A percentile compares a stretch with the other conserved stretches of the same genome.
Evolutionary conservation across 2,888 invertebrate genomes (phyloP).

Genomic region (Trichopoda pennipes): DNA sequence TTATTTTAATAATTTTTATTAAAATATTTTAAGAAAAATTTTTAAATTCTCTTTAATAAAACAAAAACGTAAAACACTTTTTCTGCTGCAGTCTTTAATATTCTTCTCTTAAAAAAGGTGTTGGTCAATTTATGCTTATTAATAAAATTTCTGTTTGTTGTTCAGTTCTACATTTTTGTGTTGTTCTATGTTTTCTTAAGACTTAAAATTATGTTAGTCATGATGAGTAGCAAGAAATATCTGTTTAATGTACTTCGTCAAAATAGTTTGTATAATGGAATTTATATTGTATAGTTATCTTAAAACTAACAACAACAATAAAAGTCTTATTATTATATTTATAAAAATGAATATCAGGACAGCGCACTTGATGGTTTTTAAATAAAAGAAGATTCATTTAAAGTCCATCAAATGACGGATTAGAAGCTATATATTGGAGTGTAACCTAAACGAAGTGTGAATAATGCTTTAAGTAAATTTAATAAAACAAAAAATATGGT

Average conservation of each 20-base stretch:
- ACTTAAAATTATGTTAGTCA: constrained; percentile 34
- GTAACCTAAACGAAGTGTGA: background rate
- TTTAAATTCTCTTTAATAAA: background rate
- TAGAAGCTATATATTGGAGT: constrained; percentile 36
- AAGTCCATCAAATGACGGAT: constrained; percentile 56
- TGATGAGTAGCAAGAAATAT: constrained; percentile 32
- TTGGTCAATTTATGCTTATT: constrained; percentile 39
- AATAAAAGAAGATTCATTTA: background rate
- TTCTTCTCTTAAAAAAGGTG: constrained; percentile 5
- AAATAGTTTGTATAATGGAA: constrained; percentile 12
- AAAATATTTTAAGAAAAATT: too few relatives aligned
- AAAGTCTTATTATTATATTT: constrained; percentile 34
- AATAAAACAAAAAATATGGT: background rate
- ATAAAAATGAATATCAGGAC: constrained; percentile 29
- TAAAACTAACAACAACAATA: background rate
- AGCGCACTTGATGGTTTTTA: constrained; percentile 32
- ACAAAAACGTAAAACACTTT: constrained; percentile 2
- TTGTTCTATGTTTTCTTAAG: background rate
- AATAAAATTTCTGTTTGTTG: constrained; percentile 15
- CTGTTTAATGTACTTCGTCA: background rate
- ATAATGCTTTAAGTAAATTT: background rate
- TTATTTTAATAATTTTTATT: too few relatives aligned
- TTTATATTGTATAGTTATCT: background rate
- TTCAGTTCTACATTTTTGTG: background rate
- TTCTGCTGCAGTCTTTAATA: background rate